A percentile compares a stretch with the other conserved stretches of the same genome.
These are phyloP conservation scores for Lapara coniferarum DNA, from an alignment of 2,888 invertebrate species.

Conservation along the genomic window DNA sequence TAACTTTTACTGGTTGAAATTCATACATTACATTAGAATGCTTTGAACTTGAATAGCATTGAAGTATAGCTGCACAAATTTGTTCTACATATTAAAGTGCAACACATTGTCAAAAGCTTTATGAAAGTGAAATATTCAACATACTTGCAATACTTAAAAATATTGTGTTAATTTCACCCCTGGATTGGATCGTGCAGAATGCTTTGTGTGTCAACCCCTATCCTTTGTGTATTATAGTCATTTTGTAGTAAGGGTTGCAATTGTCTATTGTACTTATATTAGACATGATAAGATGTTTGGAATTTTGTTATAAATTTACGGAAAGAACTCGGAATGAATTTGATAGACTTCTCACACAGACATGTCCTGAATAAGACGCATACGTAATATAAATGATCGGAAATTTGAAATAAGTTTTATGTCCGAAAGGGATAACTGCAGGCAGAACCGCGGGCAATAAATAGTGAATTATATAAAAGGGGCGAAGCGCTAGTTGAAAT, in stretches of 20 bases:
- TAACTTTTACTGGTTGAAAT: too few species aligned
- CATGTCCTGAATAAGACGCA: too few species aligned
- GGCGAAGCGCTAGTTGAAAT: too few species aligned
- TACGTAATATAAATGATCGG: too few species aligned
- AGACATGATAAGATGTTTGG: too few species aligned
- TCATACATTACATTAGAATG: background rate
- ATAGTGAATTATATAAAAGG: too few species aligned
- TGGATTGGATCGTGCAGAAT: conserved; percentile 55
- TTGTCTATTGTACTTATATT: background rate
- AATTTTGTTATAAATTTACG: too few species aligned
- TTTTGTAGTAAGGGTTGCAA: conserved; percentile 9
- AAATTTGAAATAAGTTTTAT: too few species aligned
- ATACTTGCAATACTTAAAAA: conserved; percentile 62
- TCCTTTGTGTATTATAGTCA: conserved; percentile 26
- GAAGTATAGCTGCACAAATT: background rate
- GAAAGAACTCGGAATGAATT: too few species aligned
- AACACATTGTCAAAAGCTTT: conserved; percentile 43
- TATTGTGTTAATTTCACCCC: conserved; percentile 61
- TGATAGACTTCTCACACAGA: too few species aligned
- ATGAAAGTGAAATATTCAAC: conserved; percentile 57
- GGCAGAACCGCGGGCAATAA: too few species aligned
- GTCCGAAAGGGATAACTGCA: too few species aligned
- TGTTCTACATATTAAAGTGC: background rate
- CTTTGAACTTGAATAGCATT: background rate
- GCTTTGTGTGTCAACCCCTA: conserved; percentile 57